These are phyloP conservation scores for Cyrtonyx montezumae DNA, from an alignment of 2,113 vertebrate genomes.

Conservation along the genomic window DNA sequence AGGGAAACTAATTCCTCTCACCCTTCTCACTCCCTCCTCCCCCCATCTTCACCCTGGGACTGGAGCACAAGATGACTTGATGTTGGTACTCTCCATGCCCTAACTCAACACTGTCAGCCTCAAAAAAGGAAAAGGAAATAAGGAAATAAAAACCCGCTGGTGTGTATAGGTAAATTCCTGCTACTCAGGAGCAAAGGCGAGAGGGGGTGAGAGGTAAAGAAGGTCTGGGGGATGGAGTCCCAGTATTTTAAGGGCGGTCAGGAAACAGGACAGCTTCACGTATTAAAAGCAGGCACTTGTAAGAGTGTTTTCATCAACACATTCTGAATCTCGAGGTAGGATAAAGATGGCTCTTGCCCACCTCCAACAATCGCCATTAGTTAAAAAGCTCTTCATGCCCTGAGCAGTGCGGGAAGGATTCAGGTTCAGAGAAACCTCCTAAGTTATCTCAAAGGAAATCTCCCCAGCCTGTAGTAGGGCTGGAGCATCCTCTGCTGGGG, in stretches of 20 bases:
- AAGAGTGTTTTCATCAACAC: background rate
- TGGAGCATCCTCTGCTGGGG: background rate
- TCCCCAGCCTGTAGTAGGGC: background rate
- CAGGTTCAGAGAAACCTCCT: background rate
- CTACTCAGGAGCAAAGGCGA: background rate
- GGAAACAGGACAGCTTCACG: background rate
- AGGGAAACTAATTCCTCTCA: constrained; percentile 39
- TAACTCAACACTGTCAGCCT: background rate
- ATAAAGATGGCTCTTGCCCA: background rate
- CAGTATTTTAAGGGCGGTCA: background rate
- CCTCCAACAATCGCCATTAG: constrained; percentile 46
- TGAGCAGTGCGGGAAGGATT: background rate
- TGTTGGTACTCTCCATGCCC: background rate
- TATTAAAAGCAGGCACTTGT: background rate
- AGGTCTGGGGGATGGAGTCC: background rate
- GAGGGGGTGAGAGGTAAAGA: background rate
- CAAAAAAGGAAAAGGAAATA: background rate
- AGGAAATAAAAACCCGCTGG: background rate
- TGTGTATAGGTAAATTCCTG: background rate
- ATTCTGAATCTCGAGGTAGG: background rate
- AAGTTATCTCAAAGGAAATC: background rate
- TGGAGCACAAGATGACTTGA: constrained; percentile 10
- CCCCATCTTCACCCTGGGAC: background rate
- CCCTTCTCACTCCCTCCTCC: background rate
- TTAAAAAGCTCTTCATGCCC: constrained; percentile 49